Conservation (phyloP, 2,888 invertebrate genomes). For the Emesis castigata region DNA sequence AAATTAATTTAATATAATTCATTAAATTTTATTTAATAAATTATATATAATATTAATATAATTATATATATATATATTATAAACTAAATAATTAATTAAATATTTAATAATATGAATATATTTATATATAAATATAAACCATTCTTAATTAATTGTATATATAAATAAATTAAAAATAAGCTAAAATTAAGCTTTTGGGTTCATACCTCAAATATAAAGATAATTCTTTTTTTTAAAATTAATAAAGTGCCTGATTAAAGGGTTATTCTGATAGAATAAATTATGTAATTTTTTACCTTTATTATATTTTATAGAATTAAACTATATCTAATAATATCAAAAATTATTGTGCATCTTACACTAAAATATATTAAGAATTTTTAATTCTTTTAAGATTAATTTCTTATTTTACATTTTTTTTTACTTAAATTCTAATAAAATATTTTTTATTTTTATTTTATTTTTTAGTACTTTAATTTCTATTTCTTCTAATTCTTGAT, state of each 20-base stretch:
- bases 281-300: constrained; percentile 83
- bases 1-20: constrained; percentile 62
- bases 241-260: constrained; percentile 84
- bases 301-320: constrained; percentile 90
- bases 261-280: constrained; percentile 84
- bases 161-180: constrained; percentile 79
- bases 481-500: constrained; percentile 79
- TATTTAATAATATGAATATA: constrained; percentile 12
- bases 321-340: constrained; percentile 89
- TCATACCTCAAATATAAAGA: constrained; percentile 89
- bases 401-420: constrained; percentile 18
- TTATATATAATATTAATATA: constrained; percentile 48
- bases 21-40: background rate
- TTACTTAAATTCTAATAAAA: constrained; percentile 82
- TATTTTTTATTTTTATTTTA: constrained; percentile 85
- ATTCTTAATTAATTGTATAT: constrained; percentile 15
- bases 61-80: background rate
- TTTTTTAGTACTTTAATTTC: constrained; percentile 83
- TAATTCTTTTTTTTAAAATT: constrained; percentile 80
- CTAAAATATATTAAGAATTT: constrained; percentile 82
- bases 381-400: constrained; percentile 75
- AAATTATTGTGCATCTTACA: constrained; percentile 90
- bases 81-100: constrained; percentile 6
- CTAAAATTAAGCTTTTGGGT: constrained; percentile 90
- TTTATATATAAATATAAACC: background rate